These are phyloP conservation scores for Mus musculus DNA, from an alignment of 2,113 vertebrate genomes.

Conservation along the genomic window GRCm39 chr2:121741001-121741500, in stretches of 20 bases:
- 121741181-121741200: too few species aligned
- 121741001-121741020: conserved; percentile 33
- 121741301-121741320: conserved; percentile 79
- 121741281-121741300: conserved; percentile 86
- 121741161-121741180: too few species aligned
- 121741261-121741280: conserved; percentile 79
- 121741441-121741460: conserved; percentile 27
- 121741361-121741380: conserved; percentile 85
- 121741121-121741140: too few species aligned
- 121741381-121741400: conserved; percentile 70
- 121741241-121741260: conserved; percentile 14
- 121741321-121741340: conserved; percentile 75
- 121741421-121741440: background rate
- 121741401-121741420: conserved; percentile 29
- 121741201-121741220: too few species aligned
- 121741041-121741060: background rate
- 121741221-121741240: background rate
- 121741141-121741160: too few species aligned
- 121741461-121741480: conserved; percentile 20
- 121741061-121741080: too few species aligned
- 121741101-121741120: too few species aligned
- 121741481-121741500: conserved; percentile 45
- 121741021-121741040: conserved; percentile 21
- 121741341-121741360: conserved; percentile 83
- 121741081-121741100: too few species aligned